Evolutionary conservation across 2,888 invertebrate genomes (phyloP).

Genomic region (Zelleria hepariella): DNA sequence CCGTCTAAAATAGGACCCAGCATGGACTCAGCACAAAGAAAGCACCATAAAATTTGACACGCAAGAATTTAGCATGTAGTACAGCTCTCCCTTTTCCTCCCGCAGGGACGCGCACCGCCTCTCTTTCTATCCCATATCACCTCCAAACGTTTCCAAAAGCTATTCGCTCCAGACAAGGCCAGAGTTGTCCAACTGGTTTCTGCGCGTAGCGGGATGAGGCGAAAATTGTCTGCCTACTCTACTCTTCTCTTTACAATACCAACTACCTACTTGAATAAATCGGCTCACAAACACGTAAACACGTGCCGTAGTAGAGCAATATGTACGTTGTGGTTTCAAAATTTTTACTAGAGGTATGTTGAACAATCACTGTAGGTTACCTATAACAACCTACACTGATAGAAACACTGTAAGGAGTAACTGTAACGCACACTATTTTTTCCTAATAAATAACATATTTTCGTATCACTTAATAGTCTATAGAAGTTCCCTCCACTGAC

Average conservation of each 20-base stretch:
- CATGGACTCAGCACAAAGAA: conserved; percentile 21
- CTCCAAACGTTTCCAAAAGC: conserved; percentile 65
- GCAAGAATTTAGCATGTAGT: conserved; percentile 53
- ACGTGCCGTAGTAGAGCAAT: too few species aligned
- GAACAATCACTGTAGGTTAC: too few species aligned
- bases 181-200: conserved; percentile 61
- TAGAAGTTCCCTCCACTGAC: too few species aligned
- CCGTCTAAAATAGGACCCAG: not conserved
- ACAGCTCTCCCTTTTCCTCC: conserved; percentile 49
- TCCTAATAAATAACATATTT: too few species aligned
- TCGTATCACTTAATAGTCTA: too few species aligned
- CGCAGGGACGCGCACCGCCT: conserved; percentile 38
- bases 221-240: conserved; percentile 13
- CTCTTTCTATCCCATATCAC: conserved; percentile 63
- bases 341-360: too few species aligned
- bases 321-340: too few species aligned
- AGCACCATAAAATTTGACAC: conserved; percentile 36
- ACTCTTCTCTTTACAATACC: not conserved
- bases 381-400: too few species aligned
- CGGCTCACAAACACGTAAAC: too few species aligned
- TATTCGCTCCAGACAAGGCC: conserved; percentile 59
- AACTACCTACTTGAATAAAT: too few species aligned
- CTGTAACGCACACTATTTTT: too few species aligned
- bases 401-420: too few species aligned
- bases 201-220: conserved; percentile 58